These are phyloP conservation scores for Goniozus legneri DNA, from an alignment of 1,140 invertebrate species.

Conservation along the genomic window DNA sequence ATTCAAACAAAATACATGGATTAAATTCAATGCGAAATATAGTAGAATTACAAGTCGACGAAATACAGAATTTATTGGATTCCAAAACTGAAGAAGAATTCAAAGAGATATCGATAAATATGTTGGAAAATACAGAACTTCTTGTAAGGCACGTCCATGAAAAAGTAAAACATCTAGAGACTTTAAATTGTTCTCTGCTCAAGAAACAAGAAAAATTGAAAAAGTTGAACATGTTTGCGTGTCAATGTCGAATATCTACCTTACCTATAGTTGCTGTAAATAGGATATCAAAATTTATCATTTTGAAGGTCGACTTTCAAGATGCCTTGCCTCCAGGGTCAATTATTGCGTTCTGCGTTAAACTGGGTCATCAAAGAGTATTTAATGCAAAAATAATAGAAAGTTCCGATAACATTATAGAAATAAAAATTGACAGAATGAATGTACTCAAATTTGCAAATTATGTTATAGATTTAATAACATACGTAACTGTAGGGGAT, in stretches of 20 bases:
- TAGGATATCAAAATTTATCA: slow-evolving; percentile 18
- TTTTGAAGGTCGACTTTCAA: slow-evolving; percentile 30
- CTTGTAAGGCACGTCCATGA: slow-evolving; percentile 35
- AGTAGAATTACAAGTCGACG: slow-evolving; percentile 15
- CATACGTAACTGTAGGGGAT: slow-evolving; percentile 21
- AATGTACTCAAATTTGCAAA: slow-evolving; percentile 7
- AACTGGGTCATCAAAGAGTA: slow-evolving; percentile 12
- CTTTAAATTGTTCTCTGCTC: slow-evolving; percentile 16
- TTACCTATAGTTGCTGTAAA: slow-evolving; percentile 27
- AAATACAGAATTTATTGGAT: slow-evolving; percentile 13
- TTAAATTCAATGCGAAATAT: slow-evolving; percentile 21
- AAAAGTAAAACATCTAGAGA: slow-evolving; percentile 21
- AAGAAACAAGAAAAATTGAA: slow-evolving; percentile 26
- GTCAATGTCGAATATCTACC: slow-evolving; percentile 22
- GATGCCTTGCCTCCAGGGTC: slow-evolving; percentile 27
- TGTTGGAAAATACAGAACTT: slow-evolving; percentile 27
- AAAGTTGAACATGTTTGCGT: slow-evolving; percentile 40
- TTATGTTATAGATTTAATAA: slow-evolving; percentile 33
- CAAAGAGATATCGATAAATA: slow-evolving; percentile 21
- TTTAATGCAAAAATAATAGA: slow-evolving; percentile 35
- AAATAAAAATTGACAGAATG: slow-evolving; percentile 27
- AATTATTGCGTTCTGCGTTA: slow-evolving; percentile 26
- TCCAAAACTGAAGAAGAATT: slow-evolving; percentile 2
- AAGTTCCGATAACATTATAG: slow-evolving; percentile 23
- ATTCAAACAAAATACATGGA: slow-evolving; percentile 21